Evolutionary conservation across 2,113 vertebrate species (phyloP), one percentile per base, ranked within the genome.

Genomic region (Tangachromis dhanisi): DNA sequence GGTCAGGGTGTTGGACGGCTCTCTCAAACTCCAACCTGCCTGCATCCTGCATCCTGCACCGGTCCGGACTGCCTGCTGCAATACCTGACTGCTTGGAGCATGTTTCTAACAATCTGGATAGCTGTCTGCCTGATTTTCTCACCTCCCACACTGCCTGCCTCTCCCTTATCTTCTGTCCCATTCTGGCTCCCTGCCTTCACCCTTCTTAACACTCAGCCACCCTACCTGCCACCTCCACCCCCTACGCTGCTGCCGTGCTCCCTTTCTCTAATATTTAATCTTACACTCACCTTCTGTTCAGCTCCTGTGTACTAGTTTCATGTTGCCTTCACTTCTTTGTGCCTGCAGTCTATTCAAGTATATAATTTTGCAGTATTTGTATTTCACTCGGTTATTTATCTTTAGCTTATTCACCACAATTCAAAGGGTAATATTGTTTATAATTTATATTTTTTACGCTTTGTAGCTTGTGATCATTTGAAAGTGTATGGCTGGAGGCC

Each of bases 1-100:
- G 90, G 90, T 89, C 91, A 84, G 63, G 26, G 51, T 87, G 90
- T 92, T 90, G 92, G 89, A 90, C 59, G 90, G 80, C 81, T 89
- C 86, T 83, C 84, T 54, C 68, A 66, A 81, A 90, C 87, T 83
- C 53, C 81, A 81, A 80, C 82, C 76, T 78, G 84, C 49, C 73
- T 84, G 79, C 38, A 53, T 88, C 84, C 80, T 82, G 84, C 24
- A 82, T 61, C 24, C 82, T 29, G 54, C 38, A 19, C 24, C 12
- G n/a, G 54, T 68, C 55, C 45, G 8, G 40, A 68, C 89, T 73
- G 83, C 84, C 73, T 82, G 91, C 92, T 80, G 85, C 45, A 71
- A 79, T 86, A 84, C 93, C 89, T 92, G 83, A 86, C 54, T 80
- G 88, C 88, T 87, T 86, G 83, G 66, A 92, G 80, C 54, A 51